Base-by-base conservation (phyloP, 2,113 vertebrate genomes). In the Anhinga anhinga region DNA sequence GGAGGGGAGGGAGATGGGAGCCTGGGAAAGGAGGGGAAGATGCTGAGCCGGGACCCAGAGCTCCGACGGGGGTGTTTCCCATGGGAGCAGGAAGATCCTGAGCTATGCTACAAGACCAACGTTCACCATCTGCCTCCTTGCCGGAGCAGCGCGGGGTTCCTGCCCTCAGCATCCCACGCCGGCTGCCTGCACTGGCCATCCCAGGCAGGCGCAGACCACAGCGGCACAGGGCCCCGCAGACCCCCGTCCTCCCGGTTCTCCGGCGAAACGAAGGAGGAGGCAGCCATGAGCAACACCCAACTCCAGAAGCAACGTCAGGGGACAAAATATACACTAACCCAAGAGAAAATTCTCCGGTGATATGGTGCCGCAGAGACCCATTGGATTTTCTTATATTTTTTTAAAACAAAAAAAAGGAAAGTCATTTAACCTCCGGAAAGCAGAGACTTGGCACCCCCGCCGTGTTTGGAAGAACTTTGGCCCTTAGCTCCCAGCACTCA, bases 71-170 rank as follows among this genome's bases (percentile, higher is more conserved):
- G 6, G 13, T 11, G 22, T 19, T 32, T 4, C n/a, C 19, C 0
- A 0, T 5, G 25, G 40, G 11, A 63, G 34, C 14, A 15, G 42
- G 10, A 27, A 70, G 63, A 77, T 9, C 56, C 47, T 0, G 4
- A 78, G 32, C 61, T 66, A 22, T 4, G 16, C 25, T 53, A 4
- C 44, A 25, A 27, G 63, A 30, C 8, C 1, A 0, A 32, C 2
- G 5, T 10, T 16, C 29, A 15, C 25, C 32, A 30, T 4, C 19
- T 21, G 25, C 42, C 25, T 56, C 27, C 50, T 27, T 18, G 16
- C 10, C 1, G 0, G 11, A 2, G 5, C 19, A 29, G n/a, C n/a
- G 3, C 38, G 25, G 14, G 7, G 29, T 2, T 76, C 62, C 76
- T 40, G 25, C 67, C 25, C 40, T 49, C 52, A 59, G 50, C 69